Conservation (phyloP, 2,113 vertebrate species). For the Benitochromis conjunctus region DNA sequence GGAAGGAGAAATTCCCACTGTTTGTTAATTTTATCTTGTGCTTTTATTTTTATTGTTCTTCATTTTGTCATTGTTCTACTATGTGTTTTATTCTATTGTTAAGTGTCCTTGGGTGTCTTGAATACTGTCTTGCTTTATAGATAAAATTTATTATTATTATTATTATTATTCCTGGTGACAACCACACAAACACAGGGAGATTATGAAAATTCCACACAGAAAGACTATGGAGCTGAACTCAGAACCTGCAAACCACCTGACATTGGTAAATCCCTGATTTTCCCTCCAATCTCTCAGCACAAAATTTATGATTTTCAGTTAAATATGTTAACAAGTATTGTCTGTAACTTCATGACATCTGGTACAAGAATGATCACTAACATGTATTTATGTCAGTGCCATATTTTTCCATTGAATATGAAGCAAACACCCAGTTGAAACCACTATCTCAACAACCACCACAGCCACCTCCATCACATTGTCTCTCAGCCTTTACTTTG, state of each 20-base stretch:
- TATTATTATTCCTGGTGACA: too few relatives aligned
- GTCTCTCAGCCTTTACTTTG: not conserved
- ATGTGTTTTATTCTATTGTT: too few relatives aligned
- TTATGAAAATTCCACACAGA: too few relatives aligned
- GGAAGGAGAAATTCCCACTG: not conserved
- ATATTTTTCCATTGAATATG: not conserved
- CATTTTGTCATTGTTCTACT: too few relatives aligned
- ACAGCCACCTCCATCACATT: not conserved
- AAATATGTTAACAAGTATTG: not conserved
- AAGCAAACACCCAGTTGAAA: not conserved
- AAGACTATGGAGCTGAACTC: not conserved
- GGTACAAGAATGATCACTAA: not conserved
- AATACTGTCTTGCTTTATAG: too few relatives aligned
- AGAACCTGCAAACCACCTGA: not conserved
- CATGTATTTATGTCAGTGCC: not conserved
- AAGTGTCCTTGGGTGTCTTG: too few relatives aligned
- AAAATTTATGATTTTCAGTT: not conserved
- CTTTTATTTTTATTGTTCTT: too few relatives aligned
- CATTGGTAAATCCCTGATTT: not conserved
- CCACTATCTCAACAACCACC: not conserved
- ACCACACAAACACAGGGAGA: too few relatives aligned
- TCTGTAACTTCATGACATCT: not conserved
- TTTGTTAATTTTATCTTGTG: too few relatives aligned
- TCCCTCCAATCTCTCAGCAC: not conserved
- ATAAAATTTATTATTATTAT: too few relatives aligned